A percentile compares a stretch with the other conserved stretches of the same genome.
These are phyloP conservation scores for Neogale vison DNA, from an alignment of 2,113 vertebrate species.

Conservation along the genomic window DNA sequence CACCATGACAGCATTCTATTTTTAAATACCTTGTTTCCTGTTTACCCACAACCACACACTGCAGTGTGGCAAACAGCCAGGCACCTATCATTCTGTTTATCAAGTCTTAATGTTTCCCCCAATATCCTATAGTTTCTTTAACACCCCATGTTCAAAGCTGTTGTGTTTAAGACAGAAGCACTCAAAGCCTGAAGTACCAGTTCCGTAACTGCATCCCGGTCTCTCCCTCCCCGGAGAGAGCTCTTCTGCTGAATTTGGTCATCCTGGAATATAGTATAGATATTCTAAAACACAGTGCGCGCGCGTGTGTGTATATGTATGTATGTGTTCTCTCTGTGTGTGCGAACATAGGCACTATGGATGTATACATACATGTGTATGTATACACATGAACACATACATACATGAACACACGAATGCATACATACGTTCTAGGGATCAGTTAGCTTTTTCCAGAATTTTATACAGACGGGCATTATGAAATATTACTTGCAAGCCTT, in stretches of 20 bases:
- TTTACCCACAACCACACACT: not conserved
- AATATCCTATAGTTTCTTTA: not conserved
- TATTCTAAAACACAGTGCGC: not conserved
- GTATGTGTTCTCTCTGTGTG: rapidly evolving
- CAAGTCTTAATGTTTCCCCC: not conserved
- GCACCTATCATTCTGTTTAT: not conserved
- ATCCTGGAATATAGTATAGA: not conserved
- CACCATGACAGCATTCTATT: not conserved
- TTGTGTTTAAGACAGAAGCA: not conserved
- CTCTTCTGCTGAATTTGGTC: not conserved
- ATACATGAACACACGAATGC: not conserved
- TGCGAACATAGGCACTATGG: not conserved
- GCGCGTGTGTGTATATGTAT: no score
- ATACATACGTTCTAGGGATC: not conserved
- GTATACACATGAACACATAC: no score
- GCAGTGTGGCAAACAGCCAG: not conserved
- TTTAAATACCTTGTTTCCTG: not conserved
- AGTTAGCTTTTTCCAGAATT: not conserved
- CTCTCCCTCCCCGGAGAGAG: not conserved
- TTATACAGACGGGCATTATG: not conserved
- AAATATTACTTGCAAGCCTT: not conserved
- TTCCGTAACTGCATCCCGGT: not conserved
- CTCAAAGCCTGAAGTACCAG: not conserved
- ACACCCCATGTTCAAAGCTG: not conserved
- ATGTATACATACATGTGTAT: no score